Evolutionary conservation across 2,113 vertebrate genomes (phyloP).

Genomic region (Chaetodon trifascialis): DNA sequence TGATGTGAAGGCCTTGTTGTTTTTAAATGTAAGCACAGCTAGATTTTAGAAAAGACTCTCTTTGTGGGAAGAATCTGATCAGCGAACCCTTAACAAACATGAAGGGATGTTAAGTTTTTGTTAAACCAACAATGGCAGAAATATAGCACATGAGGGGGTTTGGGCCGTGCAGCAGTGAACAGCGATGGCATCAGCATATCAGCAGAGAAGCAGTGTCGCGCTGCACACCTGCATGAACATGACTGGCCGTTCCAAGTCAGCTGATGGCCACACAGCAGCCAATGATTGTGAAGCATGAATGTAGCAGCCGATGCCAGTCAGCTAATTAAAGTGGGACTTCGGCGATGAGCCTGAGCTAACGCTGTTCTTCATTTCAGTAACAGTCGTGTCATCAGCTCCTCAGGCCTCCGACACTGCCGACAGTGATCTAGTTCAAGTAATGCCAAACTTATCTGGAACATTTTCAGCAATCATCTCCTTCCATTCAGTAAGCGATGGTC

Average conservation of each 20-base stretch:
- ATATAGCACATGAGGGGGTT: background rate
- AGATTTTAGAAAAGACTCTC: background rate
- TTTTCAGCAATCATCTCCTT: background rate
- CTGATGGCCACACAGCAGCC: background rate
- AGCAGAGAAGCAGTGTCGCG: background rate
- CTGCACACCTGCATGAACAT: background rate
- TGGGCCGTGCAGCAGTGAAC: background rate
- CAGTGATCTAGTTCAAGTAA: background rate
- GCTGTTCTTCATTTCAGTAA: background rate
- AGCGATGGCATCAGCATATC: background rate
- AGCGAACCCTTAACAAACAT: background rate
- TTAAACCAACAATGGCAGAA: background rate
- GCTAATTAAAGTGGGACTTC: background rate
- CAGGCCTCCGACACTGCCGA: background rate
- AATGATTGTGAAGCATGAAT: conserved; percentile 8
- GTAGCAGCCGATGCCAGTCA: conserved; percentile 9
- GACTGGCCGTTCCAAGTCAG: background rate
- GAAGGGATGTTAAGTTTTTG: background rate
- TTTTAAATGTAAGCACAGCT: background rate
- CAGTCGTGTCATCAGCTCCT: background rate
- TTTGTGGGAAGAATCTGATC: background rate
- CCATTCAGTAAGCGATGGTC: background rate
- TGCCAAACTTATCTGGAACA: background rate
- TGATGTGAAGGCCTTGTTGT: background rate
- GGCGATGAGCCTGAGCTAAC: background rate